Base-by-base conservation (phyloP, 2,797 vertebrate genomes). In the Sphaeramia orbicularis region DNA sequence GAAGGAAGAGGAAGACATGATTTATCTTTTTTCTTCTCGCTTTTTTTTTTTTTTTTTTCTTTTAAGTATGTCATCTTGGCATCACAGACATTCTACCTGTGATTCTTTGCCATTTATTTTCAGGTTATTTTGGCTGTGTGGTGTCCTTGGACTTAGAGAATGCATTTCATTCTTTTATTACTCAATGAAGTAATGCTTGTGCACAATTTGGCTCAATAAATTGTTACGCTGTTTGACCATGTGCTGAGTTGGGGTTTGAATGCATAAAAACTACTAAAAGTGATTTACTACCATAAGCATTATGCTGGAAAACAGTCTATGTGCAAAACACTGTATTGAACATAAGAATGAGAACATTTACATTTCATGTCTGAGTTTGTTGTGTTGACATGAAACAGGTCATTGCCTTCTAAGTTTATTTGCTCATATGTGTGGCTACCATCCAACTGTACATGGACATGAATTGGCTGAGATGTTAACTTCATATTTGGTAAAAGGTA, bases 141-240 rank as follows among this genome's bases (percentile, higher is more conserved):
- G 18, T 44, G 49, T 69, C 48, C 60, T 66, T 76, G 60, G 21
- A 47, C 38, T 42, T 37, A 24, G 35, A 61, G 21, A 42, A 6
- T 68, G 50, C 8, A 47, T 44, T 69, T 51, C 55, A 68, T 65
- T 71, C 13, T 61, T 75, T 59, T 47, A 49, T 66, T 61, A 52
- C 50, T 36, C 24, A 37, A 21, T 48, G 44, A 50, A 16, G 42
- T 57, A 54, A 61, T 63, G 73, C 50, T 36, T 45, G 61, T 37
- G 24, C 61, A 56, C 40, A 36, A 58, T 24, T 8, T 18, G n/a
- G n/a, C 35, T 16, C 10, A 9, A 83, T 83, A 72, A 62, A 75
- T 77, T 61, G 65, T 60, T 41, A 57, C 40, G 51, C 47, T 62
- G 37, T 58, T 63, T 70, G 65, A 64, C 42, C 40, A 58, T 37